phyloP scores from a whole-genome alignment of 2,113 vertebrate genomes.

The Alexandromys fortis region DNA sequence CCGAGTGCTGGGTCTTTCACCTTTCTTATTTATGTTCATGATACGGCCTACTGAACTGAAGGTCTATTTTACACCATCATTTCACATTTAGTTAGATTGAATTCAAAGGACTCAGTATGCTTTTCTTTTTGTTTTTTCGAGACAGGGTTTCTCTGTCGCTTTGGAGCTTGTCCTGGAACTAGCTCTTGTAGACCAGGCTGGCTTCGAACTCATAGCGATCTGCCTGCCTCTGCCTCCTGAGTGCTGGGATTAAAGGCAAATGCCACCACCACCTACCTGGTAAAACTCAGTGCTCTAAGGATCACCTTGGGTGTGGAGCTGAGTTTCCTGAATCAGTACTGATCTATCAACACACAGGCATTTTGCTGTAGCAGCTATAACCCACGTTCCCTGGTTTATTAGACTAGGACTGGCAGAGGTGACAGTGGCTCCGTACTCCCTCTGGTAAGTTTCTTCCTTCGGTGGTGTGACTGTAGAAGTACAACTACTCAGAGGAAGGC shows the following conservation, averaged over 20 bases:
- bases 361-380: neutral
- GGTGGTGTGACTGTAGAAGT: neutral
- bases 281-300: neutral
- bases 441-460: neutral
- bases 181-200: too few species aligned
- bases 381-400: conserved; percentile 1
- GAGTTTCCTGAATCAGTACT: neutral
- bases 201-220: too few species aligned
- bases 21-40: neutral
- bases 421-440: neutral
- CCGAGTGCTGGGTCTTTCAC: neutral
- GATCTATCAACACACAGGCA: neutral
- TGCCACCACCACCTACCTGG: too few species aligned
- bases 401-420: neutral
- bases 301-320: neutral
- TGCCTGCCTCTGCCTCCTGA: too few species aligned
- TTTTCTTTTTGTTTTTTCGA: neutral
- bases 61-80: neutral
- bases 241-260: too few species aligned
- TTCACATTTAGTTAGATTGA: neutral
- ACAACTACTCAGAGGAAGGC: neutral
- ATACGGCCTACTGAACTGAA: neutral
- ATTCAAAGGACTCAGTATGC: neutral
- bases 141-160: too few species aligned
- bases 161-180: too few species aligned